Base-by-base conservation (phyloP, 2,797 vertebrate genomes). In the Hephaestus fuliginosus region DNA sequence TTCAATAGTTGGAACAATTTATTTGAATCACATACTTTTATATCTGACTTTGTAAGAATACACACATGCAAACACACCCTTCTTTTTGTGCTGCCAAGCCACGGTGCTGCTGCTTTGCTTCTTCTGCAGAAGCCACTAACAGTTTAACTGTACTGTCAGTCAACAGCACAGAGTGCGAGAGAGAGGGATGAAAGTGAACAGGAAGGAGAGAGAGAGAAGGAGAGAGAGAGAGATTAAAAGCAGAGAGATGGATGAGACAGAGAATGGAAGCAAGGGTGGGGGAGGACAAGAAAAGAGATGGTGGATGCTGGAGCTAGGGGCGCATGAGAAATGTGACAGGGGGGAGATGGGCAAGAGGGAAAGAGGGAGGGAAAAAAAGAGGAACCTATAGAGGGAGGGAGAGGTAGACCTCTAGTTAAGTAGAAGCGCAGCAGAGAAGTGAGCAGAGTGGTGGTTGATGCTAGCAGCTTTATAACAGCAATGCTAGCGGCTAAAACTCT, bases 141-240 rank as follows among this genome's bases (percentile, higher is more conserved):
- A 82, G 82, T 90, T 89, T 88, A 89, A 91, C 81, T 83, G 81
- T 67, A 63, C 85, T 83, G 91, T 90, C 92, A 92, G 69, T 92
- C 91, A 91, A 11, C 83, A 48, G 79, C 61, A 39, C 65, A 1
- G 20, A 75, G 75, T 75, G 75, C 25, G 20, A 51, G 65, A 66
- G 61, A 74, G 46, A 51, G 66, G 57, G 74, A 60, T 74, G 52
- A 64, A 63, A 64, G 74, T 66, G 70, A 81, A 60, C 18, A 48
- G 46, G 14, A 65, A n/a, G 11, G 52, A 51, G 48, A 60, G 56
- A 66, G 70, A 46, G 58, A 44, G 66, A 72, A 46, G 53, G 52
- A 25, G 44, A 72, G 62, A 76, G 58, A 72, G 64, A 77, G 81
- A 74, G 81, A 89, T 84, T 87, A 87, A 85, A 88, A 77, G 74